Evolutionary conservation across 2,797 vertebrate genomes (phyloP), one percentile per base, ranked within the genome.

Genomic region (Gila robusta): DNA sequence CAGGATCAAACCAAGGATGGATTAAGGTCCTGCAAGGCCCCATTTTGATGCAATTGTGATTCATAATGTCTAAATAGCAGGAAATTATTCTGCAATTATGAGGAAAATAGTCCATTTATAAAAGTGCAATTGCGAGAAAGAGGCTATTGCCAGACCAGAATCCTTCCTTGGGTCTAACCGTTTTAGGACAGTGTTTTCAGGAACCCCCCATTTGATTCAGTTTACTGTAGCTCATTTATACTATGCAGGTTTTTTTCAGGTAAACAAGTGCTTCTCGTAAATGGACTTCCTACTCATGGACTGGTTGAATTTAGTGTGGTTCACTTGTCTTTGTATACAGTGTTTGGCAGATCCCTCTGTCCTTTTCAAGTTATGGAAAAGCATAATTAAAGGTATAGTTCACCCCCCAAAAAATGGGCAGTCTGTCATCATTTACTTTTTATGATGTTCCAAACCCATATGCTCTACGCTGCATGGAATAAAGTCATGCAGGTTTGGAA

Each of bases 221-320:
- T 83, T 78, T 39, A n/a, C 66, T 32, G 66, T 59, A 70, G 66
- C 56, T 85, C 11, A 37, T 84, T 44, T 76, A 79, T 69, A 56
- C 71, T 47, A 74, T 69, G 78, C 66, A 74, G 69, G 47, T 39
- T 76, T 52, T 49, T 81, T 70, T 72, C 80, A 79, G 76, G 66
- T 85, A 35, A 59, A 59, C 54, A 79, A 70, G 35, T 59, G 74
- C 66, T 47, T 76, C 19, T 85, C 0, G 12, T 84, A 26, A 84
- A 28, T 56, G 28, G 35, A 70, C 74, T 59, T 56, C 39, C 39
- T 47, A 32, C 16, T 67, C 23, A 77, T 54, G 23, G 23, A 84
- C 44, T 54, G 28, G 14, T 23, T 56, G n/a, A 56, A 12, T 32
- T 52, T 66, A 49, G 41, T 83, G 59, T n/a, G 49, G 54, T 74